These are phyloP conservation scores for Oscheius sp. DNA, from an alignment of 2,888 invertebrate genomes.

Conservation along the genomic window DNA sequence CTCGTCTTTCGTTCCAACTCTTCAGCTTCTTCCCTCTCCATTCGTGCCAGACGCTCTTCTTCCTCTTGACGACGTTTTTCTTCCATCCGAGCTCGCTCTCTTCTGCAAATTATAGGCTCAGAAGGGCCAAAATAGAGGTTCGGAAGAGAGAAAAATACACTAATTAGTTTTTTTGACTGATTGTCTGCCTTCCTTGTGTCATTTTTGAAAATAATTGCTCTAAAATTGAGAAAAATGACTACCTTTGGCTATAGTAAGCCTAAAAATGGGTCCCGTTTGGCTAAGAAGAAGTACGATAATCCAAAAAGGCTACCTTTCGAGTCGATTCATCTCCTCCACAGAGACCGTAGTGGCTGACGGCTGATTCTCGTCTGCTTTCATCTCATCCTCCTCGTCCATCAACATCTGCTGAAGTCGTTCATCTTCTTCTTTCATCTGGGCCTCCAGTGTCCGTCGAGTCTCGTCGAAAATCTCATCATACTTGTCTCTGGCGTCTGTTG, in stretches of 20 bases:
- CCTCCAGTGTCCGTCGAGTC: conserved; percentile 43
- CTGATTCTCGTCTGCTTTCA: conserved; percentile 1
- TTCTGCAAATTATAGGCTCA: conserved; percentile 26
- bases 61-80: conserved; percentile 43
- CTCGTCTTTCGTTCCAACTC: not conserved
- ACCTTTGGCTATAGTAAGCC: too few relatives aligned
- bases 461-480: conserved; percentile 45
- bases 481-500: conserved; percentile 20
- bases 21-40: conserved; percentile 30
- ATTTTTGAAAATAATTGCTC: too few relatives aligned
- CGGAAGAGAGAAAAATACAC: too few relatives aligned
- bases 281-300: too few relatives aligned
- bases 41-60: conserved; percentile 30
- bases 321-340: not conserved
- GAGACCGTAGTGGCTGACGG: not conserved
- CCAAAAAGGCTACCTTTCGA: not conserved
- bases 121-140: too few relatives aligned
- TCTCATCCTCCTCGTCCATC: conserved; percentile 46
- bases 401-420: conserved; percentile 42
- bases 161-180: too few relatives aligned
- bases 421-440: conserved; percentile 50
- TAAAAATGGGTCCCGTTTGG: too few relatives aligned
- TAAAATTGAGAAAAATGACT: too few relatives aligned
- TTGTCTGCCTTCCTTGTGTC: too few relatives aligned
- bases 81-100: conserved; percentile 35